Evolutionary conservation across 2,888 invertebrate genomes (phyloP).

Genomic region (Campaea margaritaria): DNA sequence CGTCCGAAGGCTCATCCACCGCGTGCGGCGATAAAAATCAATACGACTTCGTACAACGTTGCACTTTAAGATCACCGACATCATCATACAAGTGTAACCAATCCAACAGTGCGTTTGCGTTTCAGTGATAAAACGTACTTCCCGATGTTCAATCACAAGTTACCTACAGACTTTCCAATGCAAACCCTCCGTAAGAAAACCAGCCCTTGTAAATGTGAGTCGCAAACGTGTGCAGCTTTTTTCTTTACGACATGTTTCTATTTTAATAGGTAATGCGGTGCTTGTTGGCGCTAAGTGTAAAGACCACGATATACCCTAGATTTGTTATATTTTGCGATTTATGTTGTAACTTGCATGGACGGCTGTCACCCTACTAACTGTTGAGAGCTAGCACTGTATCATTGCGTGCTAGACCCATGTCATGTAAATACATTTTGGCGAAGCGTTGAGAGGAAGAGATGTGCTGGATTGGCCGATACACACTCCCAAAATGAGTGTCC

Average conservation of each 20-base stretch:
- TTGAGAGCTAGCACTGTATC: conserved; percentile 37
- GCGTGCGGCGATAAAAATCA: conserved; percentile 69
- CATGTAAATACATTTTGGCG: conserved; percentile 51
- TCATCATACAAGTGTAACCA: conserved; percentile 53
- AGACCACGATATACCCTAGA: conserved; percentile 64
- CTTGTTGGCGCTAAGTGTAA: conserved; percentile 76
- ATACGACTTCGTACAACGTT: conserved; percentile 64
- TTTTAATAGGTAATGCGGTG: conserved; percentile 61
- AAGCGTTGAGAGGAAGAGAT: conserved; percentile 27
- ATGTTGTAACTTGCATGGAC: conserved; percentile 75
- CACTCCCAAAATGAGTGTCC: neutral
- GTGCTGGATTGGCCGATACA: conserved; percentile 26
- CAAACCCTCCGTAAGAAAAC: conserved; percentile 97
- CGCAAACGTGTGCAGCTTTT: conserved; percentile 57
- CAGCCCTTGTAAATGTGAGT: conserved; percentile 97
- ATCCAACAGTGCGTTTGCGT: conserved; percentile 73
- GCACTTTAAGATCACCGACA: conserved; percentile 52
- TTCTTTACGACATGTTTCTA: conserved; percentile 47
- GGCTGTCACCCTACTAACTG: conserved; percentile 65
- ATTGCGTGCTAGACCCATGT: conserved; percentile 61
- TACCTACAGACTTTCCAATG: conserved; percentile 88
- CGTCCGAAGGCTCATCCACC: conserved; percentile 46
- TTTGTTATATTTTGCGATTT: conserved; percentile 78
- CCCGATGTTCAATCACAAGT: conserved; percentile 85
- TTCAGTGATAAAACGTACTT: conserved; percentile 72